These are phyloP conservation scores for Ctenodactylus gundi DNA, from an alignment of 2,113 vertebrate genomes.

Conservation along the genomic window DNA sequence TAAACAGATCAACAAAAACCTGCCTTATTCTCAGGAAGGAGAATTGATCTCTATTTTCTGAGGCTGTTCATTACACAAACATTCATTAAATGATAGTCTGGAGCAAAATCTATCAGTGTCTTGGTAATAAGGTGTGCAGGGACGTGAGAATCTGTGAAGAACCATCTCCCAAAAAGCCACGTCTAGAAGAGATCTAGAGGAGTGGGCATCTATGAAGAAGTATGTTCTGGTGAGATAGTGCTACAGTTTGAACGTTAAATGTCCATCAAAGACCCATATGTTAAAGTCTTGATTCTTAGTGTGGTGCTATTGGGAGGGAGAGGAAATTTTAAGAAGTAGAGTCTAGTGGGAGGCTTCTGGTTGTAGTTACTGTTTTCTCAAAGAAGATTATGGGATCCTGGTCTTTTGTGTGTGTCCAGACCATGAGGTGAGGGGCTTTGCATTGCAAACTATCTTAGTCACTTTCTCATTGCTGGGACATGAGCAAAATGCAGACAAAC, in stretches of 20 bases:
- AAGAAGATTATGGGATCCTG: not conserved
- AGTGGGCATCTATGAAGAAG: not conserved
- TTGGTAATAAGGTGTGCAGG: not conserved
- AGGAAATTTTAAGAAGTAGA: not conserved
- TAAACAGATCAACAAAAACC: not conserved
- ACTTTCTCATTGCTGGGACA: too few species aligned
- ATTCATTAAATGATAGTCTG: not conserved
- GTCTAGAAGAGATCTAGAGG: not conserved
- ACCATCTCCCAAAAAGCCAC: not conserved
- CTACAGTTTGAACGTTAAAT: not conserved
- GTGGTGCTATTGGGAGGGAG: not conserved
- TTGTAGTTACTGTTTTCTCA: too few species aligned
- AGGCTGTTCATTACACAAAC: not conserved
- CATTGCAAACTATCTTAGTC: too few species aligned
- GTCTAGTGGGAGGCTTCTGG: not conserved
- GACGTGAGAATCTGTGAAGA: not conserved
- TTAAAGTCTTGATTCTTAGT: not conserved
- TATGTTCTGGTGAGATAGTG: not conserved
- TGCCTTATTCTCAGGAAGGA: not conserved
- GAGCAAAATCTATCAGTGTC: not conserved
- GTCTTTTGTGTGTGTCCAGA: not conserved
- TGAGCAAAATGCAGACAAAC: too few species aligned
- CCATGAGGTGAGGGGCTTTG: not conserved
- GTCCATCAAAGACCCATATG: not conserved
- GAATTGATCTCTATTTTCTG: not conserved